Conservation (phyloP, 2,888 invertebrate genomes). For the Metallyticus violacea region DNA sequence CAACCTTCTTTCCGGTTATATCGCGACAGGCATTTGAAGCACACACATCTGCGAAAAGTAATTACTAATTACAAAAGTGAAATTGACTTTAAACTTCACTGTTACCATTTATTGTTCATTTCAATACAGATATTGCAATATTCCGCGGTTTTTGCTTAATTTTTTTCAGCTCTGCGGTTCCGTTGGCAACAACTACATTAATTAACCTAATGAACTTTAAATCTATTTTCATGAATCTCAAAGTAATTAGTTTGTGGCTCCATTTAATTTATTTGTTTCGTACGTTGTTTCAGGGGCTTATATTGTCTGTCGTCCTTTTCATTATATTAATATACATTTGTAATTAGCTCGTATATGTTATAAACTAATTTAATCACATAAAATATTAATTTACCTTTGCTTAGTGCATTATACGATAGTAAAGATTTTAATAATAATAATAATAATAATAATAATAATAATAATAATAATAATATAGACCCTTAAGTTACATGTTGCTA, state of each 20-base stretch:
- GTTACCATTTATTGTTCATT: neutral
- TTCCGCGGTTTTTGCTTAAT: neutral
- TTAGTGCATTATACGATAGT: no score
- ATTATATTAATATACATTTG: no score
- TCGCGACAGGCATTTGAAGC: no score
- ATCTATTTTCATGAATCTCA: neutral
- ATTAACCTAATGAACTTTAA: neutral
- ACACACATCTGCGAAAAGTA: neutral
- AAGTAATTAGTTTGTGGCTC: neutral
- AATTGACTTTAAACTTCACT: neutral
- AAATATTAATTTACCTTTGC: no score
- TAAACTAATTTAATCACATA: no score
- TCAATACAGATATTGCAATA: neutral
- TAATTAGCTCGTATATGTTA: no score
- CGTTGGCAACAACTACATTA: neutral
- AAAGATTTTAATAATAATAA: no score
- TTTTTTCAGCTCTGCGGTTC: neutral
- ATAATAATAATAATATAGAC: no score
- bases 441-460: no score
- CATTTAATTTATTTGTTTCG: neutral
- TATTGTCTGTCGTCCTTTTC: no score
- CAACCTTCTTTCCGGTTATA: no score
- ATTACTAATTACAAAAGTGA: neutral
- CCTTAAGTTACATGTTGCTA: no score
- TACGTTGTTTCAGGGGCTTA: neutral